phyloP scores from a whole-genome alignment of 2,113 vertebrate species.

The Paradoxurus hermaphroditus region DNA sequence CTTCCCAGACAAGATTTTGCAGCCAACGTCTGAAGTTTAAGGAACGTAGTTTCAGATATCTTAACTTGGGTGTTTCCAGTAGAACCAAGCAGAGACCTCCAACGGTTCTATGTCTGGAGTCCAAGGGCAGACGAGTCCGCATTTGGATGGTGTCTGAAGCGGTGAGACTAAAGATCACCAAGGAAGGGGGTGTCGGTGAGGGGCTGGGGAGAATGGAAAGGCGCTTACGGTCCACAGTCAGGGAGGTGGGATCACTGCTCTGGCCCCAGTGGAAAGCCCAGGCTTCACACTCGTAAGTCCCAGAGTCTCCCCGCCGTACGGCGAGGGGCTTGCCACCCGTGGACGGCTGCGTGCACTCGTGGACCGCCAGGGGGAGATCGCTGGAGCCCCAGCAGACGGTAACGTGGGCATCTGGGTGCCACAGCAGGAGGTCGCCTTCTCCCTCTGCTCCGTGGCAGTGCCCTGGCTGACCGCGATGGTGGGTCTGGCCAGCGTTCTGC shows the following conservation, averaged over 20 bases:
- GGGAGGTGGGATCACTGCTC: neutral
- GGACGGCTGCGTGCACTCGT: neutral
- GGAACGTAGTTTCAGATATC: neutral
- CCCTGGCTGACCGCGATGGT: neutral
- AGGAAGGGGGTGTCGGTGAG: neutral
- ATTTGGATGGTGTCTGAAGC: neutral
- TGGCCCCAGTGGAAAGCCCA: rapidly evolving
- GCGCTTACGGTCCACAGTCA: conserved; percentile 49
- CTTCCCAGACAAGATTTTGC: neutral
- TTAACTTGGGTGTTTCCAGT: neutral
- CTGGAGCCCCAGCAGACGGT: conserved; percentile 4
- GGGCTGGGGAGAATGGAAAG: neutral
- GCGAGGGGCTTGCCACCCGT: neutral
- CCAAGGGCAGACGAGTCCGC: neutral
- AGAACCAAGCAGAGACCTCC: neutral
- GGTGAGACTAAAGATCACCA: neutral
- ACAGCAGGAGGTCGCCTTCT: neutral
- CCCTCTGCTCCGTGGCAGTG: neutral
- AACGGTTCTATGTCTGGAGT: neutral
- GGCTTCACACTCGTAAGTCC: conserved; percentile 21
- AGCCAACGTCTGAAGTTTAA: neutral
- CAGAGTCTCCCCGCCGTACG: neutral
- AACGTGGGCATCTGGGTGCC: neutral
- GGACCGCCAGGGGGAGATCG: rapidly evolving
- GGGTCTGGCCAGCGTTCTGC: neutral